phyloP scores from a whole-genome alignment of 1,140 invertebrate species.

The Dreissena polymorpha region DNA sequence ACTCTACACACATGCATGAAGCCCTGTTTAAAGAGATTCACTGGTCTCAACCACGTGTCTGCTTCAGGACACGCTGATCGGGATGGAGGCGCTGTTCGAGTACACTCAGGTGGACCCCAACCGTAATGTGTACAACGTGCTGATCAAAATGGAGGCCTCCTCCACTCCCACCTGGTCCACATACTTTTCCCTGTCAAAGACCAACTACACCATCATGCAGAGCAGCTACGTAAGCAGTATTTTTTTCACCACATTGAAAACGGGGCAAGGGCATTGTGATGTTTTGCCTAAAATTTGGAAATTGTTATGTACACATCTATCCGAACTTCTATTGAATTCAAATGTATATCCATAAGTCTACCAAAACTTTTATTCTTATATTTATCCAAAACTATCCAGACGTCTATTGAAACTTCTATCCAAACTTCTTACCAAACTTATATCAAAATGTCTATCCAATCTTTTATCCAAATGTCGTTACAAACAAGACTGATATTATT shows the following conservation, averaged over 20 bases:
- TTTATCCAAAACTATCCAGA: too few species aligned
- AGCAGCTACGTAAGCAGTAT: conserved; percentile 64
- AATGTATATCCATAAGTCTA: too few species aligned
- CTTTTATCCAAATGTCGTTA: too few species aligned
- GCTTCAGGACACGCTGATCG: conserved; percentile 90
- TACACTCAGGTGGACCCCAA: conserved; percentile 92
- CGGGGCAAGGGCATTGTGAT: too few species aligned
- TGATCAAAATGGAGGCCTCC: conserved; percentile 91
- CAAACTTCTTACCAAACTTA: too few species aligned
- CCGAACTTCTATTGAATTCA: too few species aligned
- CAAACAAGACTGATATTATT: too few species aligned
- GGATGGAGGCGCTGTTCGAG: conserved; percentile 93
- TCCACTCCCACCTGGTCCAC: conserved; percentile 82
- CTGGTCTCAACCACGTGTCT: conserved; percentile 40
- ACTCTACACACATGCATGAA: neutral
- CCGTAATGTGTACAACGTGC: conserved; percentile 92
- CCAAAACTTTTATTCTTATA: too few species aligned
- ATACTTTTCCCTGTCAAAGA: conserved; percentile 57
- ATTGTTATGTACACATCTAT: neutral
- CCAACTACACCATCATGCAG: conserved; percentile 70
- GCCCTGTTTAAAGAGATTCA: neutral
- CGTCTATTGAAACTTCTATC: neutral
- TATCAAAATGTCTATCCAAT: too few species aligned
- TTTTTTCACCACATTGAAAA: neutral
- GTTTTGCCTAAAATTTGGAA: too few species aligned